Evolutionary conservation across 2,113 vertebrate species (phyloP).

Genomic region (Sphyrna mokarran): DNA sequence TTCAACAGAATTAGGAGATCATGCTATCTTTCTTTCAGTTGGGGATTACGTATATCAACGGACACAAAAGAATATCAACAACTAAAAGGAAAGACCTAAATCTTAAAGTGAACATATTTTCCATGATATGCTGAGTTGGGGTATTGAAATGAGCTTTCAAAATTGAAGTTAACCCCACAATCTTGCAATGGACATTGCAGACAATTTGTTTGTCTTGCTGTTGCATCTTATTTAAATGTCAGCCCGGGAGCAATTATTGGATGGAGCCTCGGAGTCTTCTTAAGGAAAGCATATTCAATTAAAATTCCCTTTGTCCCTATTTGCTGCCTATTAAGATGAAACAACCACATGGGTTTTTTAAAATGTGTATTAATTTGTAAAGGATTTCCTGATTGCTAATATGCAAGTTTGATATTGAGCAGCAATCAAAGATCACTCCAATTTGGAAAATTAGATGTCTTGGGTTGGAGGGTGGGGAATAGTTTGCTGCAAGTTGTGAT

Average conservation of each 20-base stretch:
- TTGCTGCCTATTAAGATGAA: conserved; percentile 75
- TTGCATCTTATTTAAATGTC: not conserved
- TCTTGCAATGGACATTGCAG: not conserved
- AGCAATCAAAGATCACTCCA: not conserved
- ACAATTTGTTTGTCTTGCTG: not conserved
- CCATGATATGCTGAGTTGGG: not conserved
- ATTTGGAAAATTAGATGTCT: not conserved
- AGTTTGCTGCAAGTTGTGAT: not conserved
- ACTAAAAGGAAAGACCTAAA: not conserved
- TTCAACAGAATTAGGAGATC: not conserved
- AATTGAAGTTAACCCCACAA: not conserved
- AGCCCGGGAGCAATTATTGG: conserved; percentile 66
- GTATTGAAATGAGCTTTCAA: not conserved
- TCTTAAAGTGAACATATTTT: not conserved
- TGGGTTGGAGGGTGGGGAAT: not conserved
- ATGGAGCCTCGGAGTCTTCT: conserved; percentile 97
- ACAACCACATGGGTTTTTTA: not conserved
- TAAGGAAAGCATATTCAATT: conserved; percentile 99
- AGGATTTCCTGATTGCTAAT: not conserved
- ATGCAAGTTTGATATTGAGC: not conserved
- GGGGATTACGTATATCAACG: not conserved
- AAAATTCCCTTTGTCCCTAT: conserved; percentile 95
- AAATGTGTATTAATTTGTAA: not conserved
- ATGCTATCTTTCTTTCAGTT: not conserved
- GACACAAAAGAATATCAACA: not conserved